A percentile compares a stretch with the other conserved stretches of the same genome.
Conservation (phyloP, 1,140 invertebrate species). For the Liolophura sinensis region DNA sequence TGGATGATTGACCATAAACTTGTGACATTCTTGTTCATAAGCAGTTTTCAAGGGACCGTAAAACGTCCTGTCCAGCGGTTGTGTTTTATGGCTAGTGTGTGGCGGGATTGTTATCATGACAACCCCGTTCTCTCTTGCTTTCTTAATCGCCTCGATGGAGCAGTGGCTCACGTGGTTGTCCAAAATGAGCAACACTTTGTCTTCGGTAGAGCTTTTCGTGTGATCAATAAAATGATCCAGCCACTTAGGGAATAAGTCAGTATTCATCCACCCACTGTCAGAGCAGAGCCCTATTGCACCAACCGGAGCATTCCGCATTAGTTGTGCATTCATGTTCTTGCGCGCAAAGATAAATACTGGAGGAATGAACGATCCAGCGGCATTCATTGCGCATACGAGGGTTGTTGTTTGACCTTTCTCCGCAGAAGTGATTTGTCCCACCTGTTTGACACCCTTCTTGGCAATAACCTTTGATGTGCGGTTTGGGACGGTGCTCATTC, state of each 20-base stretch:
- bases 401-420: conserved; percentile 54
- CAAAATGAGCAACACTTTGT: conserved; percentile 13
- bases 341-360: conserved; percentile 47
- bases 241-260: conserved; percentile 24
- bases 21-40: conserved; percentile 54
- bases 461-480: conserved; percentile 57
- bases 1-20: conserved; percentile 58
- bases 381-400: conserved; percentile 26
- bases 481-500: conserved; percentile 59
- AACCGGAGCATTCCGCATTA: conserved; percentile 47
- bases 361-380: conserved; percentile 35
- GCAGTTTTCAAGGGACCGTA: conserved; percentile 26
- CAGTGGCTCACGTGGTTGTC: conserved; percentile 28
- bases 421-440: conserved; percentile 55
- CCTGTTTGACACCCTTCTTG: conserved; percentile 53
- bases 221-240: conserved; percentile 21
- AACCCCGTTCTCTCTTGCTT: conserved; percentile 17
- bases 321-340: conserved; percentile 39
- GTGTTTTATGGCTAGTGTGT: conserved; percentile 19
- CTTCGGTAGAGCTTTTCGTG: conserved; percentile 11
- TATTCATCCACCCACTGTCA: conserved; percentile 25
- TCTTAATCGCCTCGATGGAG: conserved; percentile 19
- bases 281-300: conserved; percentile 13
- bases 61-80: conserved; percentile 19
- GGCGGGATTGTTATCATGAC: conserved; percentile 16